phyloP scores from a whole-genome alignment of 2,113 vertebrate genomes.

The Choloepus hoffmanni region DNA sequence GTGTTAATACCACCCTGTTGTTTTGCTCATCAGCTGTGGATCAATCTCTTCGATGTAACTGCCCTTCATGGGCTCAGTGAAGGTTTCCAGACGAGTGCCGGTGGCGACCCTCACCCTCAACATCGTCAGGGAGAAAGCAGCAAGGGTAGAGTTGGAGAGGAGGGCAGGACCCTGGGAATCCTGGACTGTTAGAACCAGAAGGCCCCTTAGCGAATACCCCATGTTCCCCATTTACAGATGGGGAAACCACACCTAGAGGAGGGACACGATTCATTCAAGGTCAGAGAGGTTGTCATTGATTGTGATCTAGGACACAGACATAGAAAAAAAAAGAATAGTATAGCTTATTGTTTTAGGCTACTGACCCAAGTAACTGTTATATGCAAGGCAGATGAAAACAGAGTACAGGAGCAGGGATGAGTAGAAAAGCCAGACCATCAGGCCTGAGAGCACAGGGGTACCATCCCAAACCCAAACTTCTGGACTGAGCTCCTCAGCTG shows the following conservation, averaged over 20 bases:
- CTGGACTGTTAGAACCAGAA: neutral
- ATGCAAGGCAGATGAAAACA: conserved; percentile 1
- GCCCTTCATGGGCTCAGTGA: neutral
- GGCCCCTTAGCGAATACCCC: neutral
- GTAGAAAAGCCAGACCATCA: neutral
- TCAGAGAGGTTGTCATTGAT: neutral
- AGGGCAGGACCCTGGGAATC: neutral
- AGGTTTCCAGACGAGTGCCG: neutral
- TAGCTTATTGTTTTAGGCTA: neutral
- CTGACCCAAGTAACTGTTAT: neutral
- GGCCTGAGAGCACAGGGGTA: neutral
- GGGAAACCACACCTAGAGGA: neutral
- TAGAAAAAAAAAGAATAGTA: neutral
- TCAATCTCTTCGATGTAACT: neutral
- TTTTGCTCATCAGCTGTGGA: conserved; percentile 12
- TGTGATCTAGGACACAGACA: neutral
- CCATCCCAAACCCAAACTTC: neutral
- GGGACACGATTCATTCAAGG: neutral
- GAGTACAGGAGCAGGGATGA: neutral
- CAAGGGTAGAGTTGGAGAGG: neutral
- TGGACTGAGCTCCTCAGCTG: neutral
- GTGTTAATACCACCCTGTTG: neutral
- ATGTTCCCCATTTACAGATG: conserved; percentile 10
- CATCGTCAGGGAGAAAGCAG: neutral
- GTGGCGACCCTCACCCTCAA: neutral